These are phyloP conservation scores for Hymenopus coronatus DNA, from an alignment of 2,888 invertebrate species.

Conservation along the genomic window DNA sequence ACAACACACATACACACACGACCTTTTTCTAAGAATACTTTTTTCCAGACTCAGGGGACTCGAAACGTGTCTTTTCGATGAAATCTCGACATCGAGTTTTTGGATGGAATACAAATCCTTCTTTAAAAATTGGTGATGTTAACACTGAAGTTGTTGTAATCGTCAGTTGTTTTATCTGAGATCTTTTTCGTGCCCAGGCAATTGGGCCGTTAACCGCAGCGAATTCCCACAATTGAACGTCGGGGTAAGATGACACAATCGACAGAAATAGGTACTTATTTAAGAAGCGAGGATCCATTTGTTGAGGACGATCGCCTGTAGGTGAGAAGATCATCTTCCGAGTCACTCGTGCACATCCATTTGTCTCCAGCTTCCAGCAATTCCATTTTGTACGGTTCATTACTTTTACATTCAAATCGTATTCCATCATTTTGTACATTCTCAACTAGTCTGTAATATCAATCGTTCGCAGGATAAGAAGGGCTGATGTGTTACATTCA, in stretches of 20 bases:
- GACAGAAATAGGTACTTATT: not conserved
- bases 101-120: too few relatives aligned
- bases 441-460: too few relatives aligned
- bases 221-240: not conserved
- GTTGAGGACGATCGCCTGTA: not conserved
- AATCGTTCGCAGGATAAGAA: too few relatives aligned
- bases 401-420: too few relatives aligned
- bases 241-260: not conserved
- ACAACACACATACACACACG: too few relatives aligned
- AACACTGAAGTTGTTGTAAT: not conserved
- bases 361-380: not conserved
- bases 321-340: not conserved
- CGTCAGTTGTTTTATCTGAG: not conserved
- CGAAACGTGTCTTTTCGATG: too few relatives aligned
- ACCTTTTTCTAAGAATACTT: too few relatives aligned
- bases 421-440: too few relatives aligned
- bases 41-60: too few relatives aligned
- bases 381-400: not conserved
- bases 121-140: not conserved
- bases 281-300: not conserved
- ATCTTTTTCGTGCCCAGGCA: not conserved
- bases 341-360: not conserved
- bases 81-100: too few relatives aligned
- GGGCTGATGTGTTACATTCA: too few relatives aligned
- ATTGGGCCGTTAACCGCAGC: not conserved